A percentile compares a stretch with the other conserved stretches of the same genome.
These are phyloP conservation scores for Bombyx huttoni DNA, from an alignment of 2,888 invertebrate genomes.

Conservation along the genomic window DNA sequence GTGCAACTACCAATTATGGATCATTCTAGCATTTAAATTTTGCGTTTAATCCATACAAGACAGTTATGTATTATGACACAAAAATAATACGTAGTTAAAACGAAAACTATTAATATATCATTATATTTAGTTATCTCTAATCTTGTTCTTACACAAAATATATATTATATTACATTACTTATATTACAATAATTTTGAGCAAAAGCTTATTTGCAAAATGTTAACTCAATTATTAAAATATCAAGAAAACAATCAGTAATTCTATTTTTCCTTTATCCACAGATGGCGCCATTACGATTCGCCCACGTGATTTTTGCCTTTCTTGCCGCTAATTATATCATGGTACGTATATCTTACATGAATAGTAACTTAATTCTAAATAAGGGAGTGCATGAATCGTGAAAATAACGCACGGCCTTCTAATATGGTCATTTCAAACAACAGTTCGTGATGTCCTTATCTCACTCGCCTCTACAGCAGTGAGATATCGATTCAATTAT, in stretches of 20 bases:
- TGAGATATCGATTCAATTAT: background rate
- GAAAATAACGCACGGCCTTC: background rate
- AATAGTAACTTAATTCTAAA: background rate
- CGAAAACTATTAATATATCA: too few relatives aligned
- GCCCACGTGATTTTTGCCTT: constrained; percentile 31
- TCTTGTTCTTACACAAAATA: too few relatives aligned
- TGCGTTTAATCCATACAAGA: background rate
- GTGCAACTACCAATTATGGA: background rate
- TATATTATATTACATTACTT: too few relatives aligned
- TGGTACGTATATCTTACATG: constrained; percentile 27
- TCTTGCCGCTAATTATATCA: constrained; percentile 41
- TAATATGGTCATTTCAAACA: background rate
- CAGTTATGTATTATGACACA: background rate
- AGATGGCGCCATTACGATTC: constrained; percentile 46
- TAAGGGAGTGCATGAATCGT: background rate
- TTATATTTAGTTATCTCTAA: too few relatives aligned
- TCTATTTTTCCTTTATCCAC: constrained; percentile 19
- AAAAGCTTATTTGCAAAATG: too few relatives aligned
- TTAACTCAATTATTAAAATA: background rate
- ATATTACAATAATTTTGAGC: too few relatives aligned
- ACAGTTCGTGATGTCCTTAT: background rate
- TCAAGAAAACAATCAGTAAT: background rate
- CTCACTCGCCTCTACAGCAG: background rate
- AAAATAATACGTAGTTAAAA: background rate
- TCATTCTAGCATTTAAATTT: background rate